Percentiles rank a stretch among this genome's conserved stretches.
Evolutionary conservation across 2,797 vertebrate species (phyloP).

Genomic region (Tarsius wallacei): DNA sequence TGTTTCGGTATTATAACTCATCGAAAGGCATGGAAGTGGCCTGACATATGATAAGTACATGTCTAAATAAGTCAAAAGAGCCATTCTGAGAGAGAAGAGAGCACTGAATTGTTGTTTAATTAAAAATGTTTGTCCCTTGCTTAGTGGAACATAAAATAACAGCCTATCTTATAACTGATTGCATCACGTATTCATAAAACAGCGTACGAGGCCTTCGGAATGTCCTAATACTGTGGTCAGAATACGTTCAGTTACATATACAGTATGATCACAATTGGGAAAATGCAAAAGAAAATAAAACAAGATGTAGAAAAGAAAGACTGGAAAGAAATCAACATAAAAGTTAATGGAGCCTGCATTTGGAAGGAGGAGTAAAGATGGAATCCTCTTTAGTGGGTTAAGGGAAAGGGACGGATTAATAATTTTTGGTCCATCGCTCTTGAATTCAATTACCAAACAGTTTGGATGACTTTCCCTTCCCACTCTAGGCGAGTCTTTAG

Average conservation of each 20-base stretch:
- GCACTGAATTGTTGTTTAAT: not conserved
- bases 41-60: not conserved
- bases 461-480: conserved; percentile 2
- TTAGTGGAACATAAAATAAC: conserved; percentile 18
- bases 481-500: not conserved
- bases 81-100: not conserved
- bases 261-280: not conserved
- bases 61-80: not conserved
- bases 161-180: not conserved
- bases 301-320: not conserved
- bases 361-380: not conserved
- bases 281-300: not conserved
- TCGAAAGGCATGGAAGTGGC: not conserved
- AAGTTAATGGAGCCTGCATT: not conserved
- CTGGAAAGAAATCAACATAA: not conserved
- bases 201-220: not conserved
- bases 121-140: not conserved
- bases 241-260: not conserved
- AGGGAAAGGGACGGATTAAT: not conserved
- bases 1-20: not conserved
- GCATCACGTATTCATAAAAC: not conserved
- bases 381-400: not conserved
- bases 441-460: conserved; percentile 20
- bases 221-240: not conserved
- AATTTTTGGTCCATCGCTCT: conserved; percentile 3